Percentiles rank a stretch among this genome's conserved stretches.
Evolutionary conservation across 2,113 vertebrate species (phyloP).

Genomic region (Xenotilapia longispinis): DNA sequence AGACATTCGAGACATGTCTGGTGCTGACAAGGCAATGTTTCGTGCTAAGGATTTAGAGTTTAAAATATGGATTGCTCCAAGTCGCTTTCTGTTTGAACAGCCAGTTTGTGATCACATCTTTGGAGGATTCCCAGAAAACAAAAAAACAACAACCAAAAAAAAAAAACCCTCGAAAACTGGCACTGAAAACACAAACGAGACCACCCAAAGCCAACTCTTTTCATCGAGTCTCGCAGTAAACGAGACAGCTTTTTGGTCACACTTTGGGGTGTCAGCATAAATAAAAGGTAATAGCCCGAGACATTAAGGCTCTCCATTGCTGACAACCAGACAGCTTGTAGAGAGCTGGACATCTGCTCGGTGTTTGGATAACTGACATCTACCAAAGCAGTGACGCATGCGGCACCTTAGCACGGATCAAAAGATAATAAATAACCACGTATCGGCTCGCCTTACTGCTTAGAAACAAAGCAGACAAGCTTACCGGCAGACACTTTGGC

Average conservation of each 20-base stretch:
- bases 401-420: slow-evolving; percentile 36
- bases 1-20: neutral
- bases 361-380: slow-evolving; percentile 38
- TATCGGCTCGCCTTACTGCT: slow-evolving; percentile 4
- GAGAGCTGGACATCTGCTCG: slow-evolving; percentile 52
- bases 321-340: slow-evolving; percentile 5
- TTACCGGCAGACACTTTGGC: slow-evolving; percentile 35
- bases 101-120: slow-evolving; percentile 34
- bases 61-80: neutral
- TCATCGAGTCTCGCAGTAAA: neutral
- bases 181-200: slow-evolving; percentile 26
- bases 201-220: slow-evolving; percentile 45
- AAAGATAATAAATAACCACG: slow-evolving; percentile 32
- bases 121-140: neutral
- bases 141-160: neutral
- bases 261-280: slow-evolving; percentile 44
- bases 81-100: neutral
- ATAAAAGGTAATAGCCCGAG: neutral
- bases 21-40: neutral
- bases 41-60: neutral
- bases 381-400: slow-evolving; percentile 43
- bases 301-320: neutral
- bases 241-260: slow-evolving; percentile 10
- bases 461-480: slow-evolving; percentile 12
- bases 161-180: neutral